Evolutionary conservation across 2,888 invertebrate species (phyloP).

Genomic region (Pandemis cinnamomeana): DNA sequence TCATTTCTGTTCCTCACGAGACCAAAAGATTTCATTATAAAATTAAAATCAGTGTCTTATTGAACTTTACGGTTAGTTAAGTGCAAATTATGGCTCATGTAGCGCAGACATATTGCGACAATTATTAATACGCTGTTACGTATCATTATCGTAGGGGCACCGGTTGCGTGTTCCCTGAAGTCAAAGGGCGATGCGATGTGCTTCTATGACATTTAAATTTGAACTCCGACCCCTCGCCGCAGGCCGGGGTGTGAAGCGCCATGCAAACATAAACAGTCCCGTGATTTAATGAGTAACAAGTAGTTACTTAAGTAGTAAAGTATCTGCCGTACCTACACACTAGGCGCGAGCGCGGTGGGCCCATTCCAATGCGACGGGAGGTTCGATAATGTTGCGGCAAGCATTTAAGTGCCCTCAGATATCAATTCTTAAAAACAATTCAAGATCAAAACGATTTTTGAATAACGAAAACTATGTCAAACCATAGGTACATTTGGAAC

Average conservation of each 20-base stretch:
- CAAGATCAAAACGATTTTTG: too few relatives aligned
- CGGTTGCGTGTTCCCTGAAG: conserved; percentile 13
- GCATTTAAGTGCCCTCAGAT: too few relatives aligned
- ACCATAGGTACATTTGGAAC: too few relatives aligned
- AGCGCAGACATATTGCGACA: conserved; percentile 11
- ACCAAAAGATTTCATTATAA: too few relatives aligned
- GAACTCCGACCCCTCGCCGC: conserved; percentile 19
- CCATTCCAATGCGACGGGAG: too few relatives aligned
- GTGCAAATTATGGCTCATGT: background rate
- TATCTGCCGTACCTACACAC: too few relatives aligned
- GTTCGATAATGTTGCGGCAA: too few relatives aligned
- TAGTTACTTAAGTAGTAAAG: too few relatives aligned
- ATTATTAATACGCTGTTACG: conserved; percentile 13
- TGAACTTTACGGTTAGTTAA: conserved; percentile 5
- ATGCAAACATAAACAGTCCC: background rate
- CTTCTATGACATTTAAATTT: conserved; percentile 20
- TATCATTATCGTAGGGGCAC: conserved; percentile 17
- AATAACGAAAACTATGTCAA: too few relatives aligned
- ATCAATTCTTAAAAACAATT: too few relatives aligned
- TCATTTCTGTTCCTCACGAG: too few relatives aligned
- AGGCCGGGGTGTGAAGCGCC: conserved; percentile 4
- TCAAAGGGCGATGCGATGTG: conserved; percentile 29
- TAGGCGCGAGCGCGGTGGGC: too few relatives aligned
- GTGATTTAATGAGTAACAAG: conserved; percentile 9
- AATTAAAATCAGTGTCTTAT: background rate